Base-by-base conservation (phyloP, 2,888 invertebrate species). In the Pedicia rivosa region DNA sequence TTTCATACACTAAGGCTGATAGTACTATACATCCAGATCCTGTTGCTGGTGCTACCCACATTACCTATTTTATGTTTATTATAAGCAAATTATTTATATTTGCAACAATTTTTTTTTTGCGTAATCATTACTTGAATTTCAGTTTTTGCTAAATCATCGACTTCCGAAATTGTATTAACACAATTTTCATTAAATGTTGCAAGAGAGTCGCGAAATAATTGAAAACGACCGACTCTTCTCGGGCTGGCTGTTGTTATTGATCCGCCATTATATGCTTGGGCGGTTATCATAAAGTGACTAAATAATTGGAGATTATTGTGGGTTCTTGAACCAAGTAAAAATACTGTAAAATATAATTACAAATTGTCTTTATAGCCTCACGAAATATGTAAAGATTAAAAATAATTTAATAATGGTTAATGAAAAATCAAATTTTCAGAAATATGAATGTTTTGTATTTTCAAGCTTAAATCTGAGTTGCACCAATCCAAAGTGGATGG, bases 21-120 rank as follows among this genome's bases (percentile, higher is more conserved):
- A 94, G 74, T 19, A 79, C 70, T 25, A 91, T 77, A 55, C 92
- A 94, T 43, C 90, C 88, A 1, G 82, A 78, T 4, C 83, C 84
- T 7, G 77, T 63, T 10, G 76, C 70, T 1, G 94, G 92, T 10
- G 92, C 87, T 33, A 77, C 80, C 92, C 94, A 94, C 68, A 83
- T 75, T 4, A 24, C 24, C 24, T 24, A 10, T 43, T 30, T n/a
- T n/a, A 34, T 34, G 25, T 20, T 31, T 10, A 35, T 28, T 20
- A 32, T 4, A 20, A 32, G 6, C n/a, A 9, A 32, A 12, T 20
- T 20, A 20, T 19, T 19, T 19, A 17, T 22, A 12, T 13, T 19
- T 19, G 12, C 12, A 22, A 20, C 13, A n/a, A 28, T 12, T 28
- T 16, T 4, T 14, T 28, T 28, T 14, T 28, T 4, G n/a, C 8